Conservation (phyloP, 2,888 invertebrate species). For the Disparrhopalites patrizii region DNA sequence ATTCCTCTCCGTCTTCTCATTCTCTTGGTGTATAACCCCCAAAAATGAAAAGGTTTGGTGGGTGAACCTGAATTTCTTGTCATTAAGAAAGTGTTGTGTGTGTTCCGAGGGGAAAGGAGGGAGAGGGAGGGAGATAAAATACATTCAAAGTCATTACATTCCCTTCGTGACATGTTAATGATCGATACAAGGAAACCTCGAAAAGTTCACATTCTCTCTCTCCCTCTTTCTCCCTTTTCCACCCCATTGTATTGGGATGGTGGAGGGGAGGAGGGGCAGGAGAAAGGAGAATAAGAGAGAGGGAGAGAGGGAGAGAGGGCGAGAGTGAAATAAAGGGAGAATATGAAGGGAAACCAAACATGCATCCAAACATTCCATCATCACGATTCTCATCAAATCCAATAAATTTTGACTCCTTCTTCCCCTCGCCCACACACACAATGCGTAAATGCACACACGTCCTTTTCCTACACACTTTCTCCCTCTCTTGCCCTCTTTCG, state of each 20-base stretch:
- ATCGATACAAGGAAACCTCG: conserved; percentile 21
- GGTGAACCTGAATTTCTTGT: neutral
- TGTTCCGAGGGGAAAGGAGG: neutral
- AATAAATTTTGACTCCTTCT: neutral
- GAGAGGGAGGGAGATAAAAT: neutral
- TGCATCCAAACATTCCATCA: conserved; percentile 35
- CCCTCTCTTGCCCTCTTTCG: too few relatives aligned
- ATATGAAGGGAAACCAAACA: conserved; percentile 19
- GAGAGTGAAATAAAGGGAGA: conserved; percentile 27
- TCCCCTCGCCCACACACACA: neutral
- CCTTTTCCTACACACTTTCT: neutral
- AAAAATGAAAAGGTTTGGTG: neutral
- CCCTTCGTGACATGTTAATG: conserved; percentile 33
- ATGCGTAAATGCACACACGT: neutral
- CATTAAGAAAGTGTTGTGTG: too few relatives aligned
- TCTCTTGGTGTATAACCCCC: neutral
- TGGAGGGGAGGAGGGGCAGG: too few relatives aligned
- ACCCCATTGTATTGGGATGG: too few relatives aligned
- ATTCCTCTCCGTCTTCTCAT: neutral
- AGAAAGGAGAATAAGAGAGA: too few relatives aligned
- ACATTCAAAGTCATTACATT: conserved; percentile 1
- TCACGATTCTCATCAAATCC: conserved; percentile 25
- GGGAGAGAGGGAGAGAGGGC: too few relatives aligned
- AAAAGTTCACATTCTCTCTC: conserved; percentile 24
- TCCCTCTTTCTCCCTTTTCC: too few relatives aligned